Evolutionary conservation across 2,888 invertebrate genomes (phyloP), one percentile per base, ranked within the genome.

Genomic region (Myathropa florea): DNA sequence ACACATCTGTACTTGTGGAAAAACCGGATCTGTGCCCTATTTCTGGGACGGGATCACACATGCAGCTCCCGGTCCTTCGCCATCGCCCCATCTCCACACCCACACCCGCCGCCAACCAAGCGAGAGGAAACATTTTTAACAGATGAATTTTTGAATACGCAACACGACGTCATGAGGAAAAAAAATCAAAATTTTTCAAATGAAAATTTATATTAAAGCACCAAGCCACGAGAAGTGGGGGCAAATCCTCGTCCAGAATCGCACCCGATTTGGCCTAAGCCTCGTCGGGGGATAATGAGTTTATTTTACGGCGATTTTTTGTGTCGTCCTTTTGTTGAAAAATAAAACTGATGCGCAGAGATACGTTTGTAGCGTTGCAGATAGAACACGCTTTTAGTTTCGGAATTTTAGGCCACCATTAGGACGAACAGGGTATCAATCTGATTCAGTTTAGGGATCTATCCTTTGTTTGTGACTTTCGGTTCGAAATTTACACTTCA

Each of bases 1-100:
- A 28, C 33, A 18, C 23, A 53, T 64, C n/a, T 55, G 4, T 23
- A 23, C 30, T 4, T 57, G 3, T 24, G 59, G 4, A 12, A 1
- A 36, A 64, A 77, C 26, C 61, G 61, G 77, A 63, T 61, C 55
- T 46, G 26, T 77, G 61, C 28, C 77, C 70, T 63, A 77, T 68
- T 55, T 77, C 36, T 77, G 77, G 33, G 18, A 63, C 7, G 23
- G 33, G 18, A 33, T 26, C 23, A 36, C 30, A 61, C 33, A 55
- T 70, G 68, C 18, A 46, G 46, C n/a, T 46, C 18, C 18, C 46
- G 7, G 46, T 18, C 18, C 46, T 46, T 18, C 18, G 33, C 33
- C 10, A 12, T 33, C 33, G 12, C 12, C 12, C 33, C 33, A 30
- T 6, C 14, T n/a, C n/a, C n/a, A n/a, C 12, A 18, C 4, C 30